Conservation (phyloP, 2,113 vertebrate species). For the Benitochromis conjunctus region DNA sequence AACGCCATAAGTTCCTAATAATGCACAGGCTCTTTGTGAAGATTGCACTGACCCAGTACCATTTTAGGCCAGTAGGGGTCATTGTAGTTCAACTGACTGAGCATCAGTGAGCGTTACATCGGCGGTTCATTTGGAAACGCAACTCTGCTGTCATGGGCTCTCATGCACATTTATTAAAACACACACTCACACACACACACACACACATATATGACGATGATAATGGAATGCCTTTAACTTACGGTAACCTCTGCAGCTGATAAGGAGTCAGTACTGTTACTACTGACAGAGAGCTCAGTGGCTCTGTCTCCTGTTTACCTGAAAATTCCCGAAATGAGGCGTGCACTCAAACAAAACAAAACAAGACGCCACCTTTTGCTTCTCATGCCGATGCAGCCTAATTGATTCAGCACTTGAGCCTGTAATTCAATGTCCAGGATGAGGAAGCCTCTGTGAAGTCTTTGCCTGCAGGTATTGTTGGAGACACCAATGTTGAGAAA, state of each 20-base stretch:
- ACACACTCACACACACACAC: no score
- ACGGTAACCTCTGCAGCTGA: not conserved
- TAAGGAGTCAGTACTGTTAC: not conserved
- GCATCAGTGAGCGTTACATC: not conserved
- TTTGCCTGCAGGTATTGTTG: conserved; percentile 58
- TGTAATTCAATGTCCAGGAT: conserved; percentile 53
- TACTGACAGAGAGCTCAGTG: not conserved
- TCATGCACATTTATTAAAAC: not conserved
- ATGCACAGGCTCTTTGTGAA: conserved; percentile 31
- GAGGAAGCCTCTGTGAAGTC: conserved; percentile 44
- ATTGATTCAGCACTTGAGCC: conserved; percentile 59
- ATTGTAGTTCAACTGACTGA: conserved; percentile 78
- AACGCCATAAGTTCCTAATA: conserved; percentile 20
- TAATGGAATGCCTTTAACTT: not conserved
- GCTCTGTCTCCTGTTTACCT: not conserved
- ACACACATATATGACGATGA: not conserved
- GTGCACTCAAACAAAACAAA: not conserved
- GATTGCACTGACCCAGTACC: conserved; percentile 20
- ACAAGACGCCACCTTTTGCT: not conserved
- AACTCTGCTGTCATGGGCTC: not conserved
- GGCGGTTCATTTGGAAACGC: conserved; percentile 14
- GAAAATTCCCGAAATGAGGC: not conserved
- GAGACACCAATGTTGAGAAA: conserved; percentile 49
- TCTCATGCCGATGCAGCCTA: conserved; percentile 17
- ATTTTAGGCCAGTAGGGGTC: conserved; percentile 80